phyloP scores from a whole-genome alignment of 2,888 invertebrate species.

The Morpho achilles region DNA sequence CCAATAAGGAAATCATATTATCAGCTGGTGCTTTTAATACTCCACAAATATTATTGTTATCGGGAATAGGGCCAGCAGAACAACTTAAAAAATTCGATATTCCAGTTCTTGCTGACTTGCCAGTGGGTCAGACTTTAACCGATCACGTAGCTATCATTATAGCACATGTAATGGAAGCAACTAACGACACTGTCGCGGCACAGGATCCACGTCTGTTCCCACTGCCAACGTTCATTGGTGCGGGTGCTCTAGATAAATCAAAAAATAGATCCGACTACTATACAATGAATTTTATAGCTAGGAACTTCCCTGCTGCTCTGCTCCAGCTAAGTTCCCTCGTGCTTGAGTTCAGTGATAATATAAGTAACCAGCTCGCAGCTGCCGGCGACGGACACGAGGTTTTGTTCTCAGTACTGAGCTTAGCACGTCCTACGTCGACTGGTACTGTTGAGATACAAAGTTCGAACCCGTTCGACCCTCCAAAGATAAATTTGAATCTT shows the following conservation, averaged over 20 bases:
- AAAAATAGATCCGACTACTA: conserved; percentile 61
- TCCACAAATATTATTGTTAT: conserved; percentile 66
- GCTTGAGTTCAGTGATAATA: conserved; percentile 30
- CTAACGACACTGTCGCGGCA: conserved; percentile 40
- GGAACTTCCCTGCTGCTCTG: conserved; percentile 25
- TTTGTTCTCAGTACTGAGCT: conserved; percentile 25
- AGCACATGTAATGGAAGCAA: conserved; percentile 32
- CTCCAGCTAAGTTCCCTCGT: conserved; percentile 29
- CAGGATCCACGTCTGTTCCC: conserved; percentile 40
- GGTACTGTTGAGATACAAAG: conserved; percentile 75
- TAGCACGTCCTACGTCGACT: conserved; percentile 62
- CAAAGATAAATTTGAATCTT: conserved; percentile 30
- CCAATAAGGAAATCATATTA: conserved; percentile 63
- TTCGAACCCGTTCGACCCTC: conserved; percentile 56
- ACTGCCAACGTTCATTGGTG: conserved; percentile 32
- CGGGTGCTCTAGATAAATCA: conserved; percentile 78
- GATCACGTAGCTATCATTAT: conserved; percentile 55
- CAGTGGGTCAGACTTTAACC: conserved; percentile 64
- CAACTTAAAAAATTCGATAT: conserved; percentile 49
- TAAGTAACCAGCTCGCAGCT: conserved; percentile 32
- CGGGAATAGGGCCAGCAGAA: conserved; percentile 63
- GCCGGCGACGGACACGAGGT: conserved; percentile 26
- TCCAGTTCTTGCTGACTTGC: conserved; percentile 47
- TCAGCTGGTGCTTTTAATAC: conserved; percentile 66
- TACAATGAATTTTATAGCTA: conserved; percentile 28